Evolutionary conservation across 2,113 vertebrate species (phyloP).

Genomic region (Chloebia gouldiae): DNA sequence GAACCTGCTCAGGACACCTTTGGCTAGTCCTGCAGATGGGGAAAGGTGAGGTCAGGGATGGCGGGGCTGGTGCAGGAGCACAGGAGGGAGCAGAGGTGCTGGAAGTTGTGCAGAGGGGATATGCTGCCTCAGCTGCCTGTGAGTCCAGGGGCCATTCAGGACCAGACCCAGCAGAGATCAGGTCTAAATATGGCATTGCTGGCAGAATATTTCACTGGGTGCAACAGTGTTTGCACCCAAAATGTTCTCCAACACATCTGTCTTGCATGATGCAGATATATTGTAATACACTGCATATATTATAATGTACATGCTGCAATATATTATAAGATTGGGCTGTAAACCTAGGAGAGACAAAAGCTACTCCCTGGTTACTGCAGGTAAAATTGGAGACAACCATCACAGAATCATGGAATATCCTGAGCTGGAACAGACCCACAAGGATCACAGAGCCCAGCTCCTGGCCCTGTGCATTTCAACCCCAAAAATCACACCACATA

Average conservation of each 20-base stretch:
- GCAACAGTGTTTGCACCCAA: background rate
- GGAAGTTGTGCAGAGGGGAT: background rate
- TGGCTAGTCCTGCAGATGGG: background rate
- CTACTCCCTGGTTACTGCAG: background rate
- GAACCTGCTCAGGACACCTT: constrained; percentile 12
- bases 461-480: background rate
- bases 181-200: background rate
- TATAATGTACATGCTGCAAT: background rate
- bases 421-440: background rate
- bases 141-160: background rate
- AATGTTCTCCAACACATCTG: background rate
- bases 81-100: background rate
- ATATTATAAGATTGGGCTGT: background rate
- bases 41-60: background rate
- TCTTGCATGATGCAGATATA: background rate
- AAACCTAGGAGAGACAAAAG: background rate
- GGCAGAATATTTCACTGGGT: background rate
- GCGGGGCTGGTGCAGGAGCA: background rate
- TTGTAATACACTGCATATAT: too few relatives aligned
- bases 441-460: background rate
- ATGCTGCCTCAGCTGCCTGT: background rate
- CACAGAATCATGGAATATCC: background rate
- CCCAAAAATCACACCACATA: background rate
- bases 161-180: background rate
- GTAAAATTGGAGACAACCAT: background rate